Evolutionary conservation across 2,888 invertebrate species (phyloP).

Genomic region (Globia sparganii): DNA sequence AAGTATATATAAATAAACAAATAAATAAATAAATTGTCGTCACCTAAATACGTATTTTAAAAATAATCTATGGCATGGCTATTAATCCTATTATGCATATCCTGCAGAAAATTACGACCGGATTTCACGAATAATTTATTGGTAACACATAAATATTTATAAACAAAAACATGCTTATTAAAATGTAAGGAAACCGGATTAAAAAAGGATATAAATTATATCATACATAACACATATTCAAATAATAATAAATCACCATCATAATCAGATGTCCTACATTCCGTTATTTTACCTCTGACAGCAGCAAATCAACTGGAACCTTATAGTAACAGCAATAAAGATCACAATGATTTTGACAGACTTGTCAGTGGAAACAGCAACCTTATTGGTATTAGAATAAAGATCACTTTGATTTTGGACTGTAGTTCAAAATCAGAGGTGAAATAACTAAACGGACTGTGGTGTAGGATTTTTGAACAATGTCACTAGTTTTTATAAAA

Average conservation of each 20-base stretch:
- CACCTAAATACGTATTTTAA: not conserved
- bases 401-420: too few species aligned
- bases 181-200: slow-evolving; percentile 35
- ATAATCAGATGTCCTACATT: not conserved
- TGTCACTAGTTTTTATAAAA: slow-evolving; percentile 32
- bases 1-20: too few species aligned
- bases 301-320: too few species aligned
- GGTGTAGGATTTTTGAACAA: not conserved
- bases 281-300: too few species aligned
- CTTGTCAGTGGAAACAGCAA: too few species aligned
- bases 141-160: slow-evolving; percentile 32
- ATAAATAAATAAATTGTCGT: too few species aligned
- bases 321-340: too few species aligned
- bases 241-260: not conserved
- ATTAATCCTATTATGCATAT: not conserved
- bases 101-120: not conserved
- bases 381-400: too few species aligned
- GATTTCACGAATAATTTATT: slow-evolving; percentile 13
- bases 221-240: slow-evolving; percentile 24
- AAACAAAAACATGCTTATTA: slow-evolving; percentile 9
- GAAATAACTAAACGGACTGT: too few species aligned
- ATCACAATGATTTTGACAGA: too few species aligned
- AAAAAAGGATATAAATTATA: slow-evolving; percentile 14
- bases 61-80: not conserved
- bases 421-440: too few species aligned